Evolutionary conservation across 1,140 invertebrate genomes (phyloP).

Genomic region (Hermetia illucens): DNA sequence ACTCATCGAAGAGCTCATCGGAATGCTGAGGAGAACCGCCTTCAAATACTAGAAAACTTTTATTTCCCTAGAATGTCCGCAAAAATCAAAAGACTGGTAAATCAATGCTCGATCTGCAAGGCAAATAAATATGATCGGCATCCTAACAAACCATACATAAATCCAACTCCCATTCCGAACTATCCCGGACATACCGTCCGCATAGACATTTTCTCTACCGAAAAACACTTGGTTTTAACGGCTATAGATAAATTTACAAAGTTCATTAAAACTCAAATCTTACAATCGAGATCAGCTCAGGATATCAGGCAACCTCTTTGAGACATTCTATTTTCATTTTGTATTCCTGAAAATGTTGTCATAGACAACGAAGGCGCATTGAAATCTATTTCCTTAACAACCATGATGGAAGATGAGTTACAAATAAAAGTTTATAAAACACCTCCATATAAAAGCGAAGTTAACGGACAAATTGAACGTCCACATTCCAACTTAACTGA

Average conservation of each 20-base stretch:
- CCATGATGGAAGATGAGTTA: constrained; percentile 4
- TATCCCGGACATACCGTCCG: constrained; percentile 7
- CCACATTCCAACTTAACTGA: constrained; percentile 10
- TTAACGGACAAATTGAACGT: constrained; percentile 10
- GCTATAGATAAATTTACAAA: constrained; percentile 1
- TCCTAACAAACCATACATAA: constrained; percentile 2
- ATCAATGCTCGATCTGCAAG: constrained; percentile 5
- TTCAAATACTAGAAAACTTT: constrained; percentile 5
- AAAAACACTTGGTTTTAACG: background rate
- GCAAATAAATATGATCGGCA: constrained; percentile 8
- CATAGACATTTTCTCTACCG: constrained; percentile 5
- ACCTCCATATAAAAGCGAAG: constrained; percentile 5
- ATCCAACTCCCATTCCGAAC: constrained; percentile 5
- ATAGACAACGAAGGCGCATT: constrained; percentile 9
- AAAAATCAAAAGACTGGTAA: constrained; percentile 2
- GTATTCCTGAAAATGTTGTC: constrained; percentile 4
- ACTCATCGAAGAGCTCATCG: constrained; percentile 6
- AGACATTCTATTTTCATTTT: background rate
- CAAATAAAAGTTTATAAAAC: constrained; percentile 2
- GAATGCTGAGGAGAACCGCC: constrained; percentile 3
- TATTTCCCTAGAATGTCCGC: constrained; percentile 6
- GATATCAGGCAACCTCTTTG: background rate
- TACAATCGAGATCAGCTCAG: background rate
- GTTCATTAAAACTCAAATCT: background rate
- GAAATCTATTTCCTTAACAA: constrained; percentile 3